Evolutionary conservation across 2,888 invertebrate species (phyloP).

Genomic region (Volucella bombylans): DNA sequence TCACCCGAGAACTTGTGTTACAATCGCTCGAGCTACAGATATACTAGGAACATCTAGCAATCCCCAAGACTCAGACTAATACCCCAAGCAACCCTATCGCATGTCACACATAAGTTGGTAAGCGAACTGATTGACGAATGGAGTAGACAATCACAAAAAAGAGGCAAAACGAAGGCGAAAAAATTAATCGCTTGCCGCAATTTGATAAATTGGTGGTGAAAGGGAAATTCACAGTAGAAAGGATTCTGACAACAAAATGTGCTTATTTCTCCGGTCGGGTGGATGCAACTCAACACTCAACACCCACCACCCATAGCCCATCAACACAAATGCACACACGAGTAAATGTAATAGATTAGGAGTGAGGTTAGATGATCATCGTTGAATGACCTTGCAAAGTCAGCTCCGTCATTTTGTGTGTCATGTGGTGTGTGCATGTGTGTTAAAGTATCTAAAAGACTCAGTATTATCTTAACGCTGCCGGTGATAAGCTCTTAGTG

Average conservation of each 20-base stretch:
- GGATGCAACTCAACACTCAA: slow-evolving; percentile 23
- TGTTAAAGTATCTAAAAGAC: slow-evolving; percentile 24
- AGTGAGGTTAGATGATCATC: slow-evolving; percentile 40
- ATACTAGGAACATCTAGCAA: slow-evolving; percentile 8
- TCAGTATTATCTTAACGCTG: slow-evolving; percentile 39
- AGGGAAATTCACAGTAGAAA: slow-evolving; percentile 50
- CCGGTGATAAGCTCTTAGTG: slow-evolving; percentile 41
- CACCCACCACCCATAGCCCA: not conserved
- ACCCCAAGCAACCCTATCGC: slow-evolving; percentile 1
- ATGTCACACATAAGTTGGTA: slow-evolving; percentile 20
- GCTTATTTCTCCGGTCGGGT: not conserved
- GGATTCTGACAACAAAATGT: slow-evolving; percentile 17
- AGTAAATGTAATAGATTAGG: slow-evolving; percentile 27
- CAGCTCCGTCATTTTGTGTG: slow-evolving; percentile 33
- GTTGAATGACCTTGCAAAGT: slow-evolving; percentile 60
- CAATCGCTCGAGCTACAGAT: not conserved
- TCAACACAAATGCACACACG: slow-evolving; percentile 14
- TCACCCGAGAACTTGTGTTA: slow-evolving; percentile 20
- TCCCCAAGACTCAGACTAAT: not conserved
- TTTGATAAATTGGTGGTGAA: slow-evolving; percentile 66
- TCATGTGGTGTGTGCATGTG: slow-evolving; percentile 15
- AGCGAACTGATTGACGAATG: slow-evolving; percentile 40
- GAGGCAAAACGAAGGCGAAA: slow-evolving; percentile 13
- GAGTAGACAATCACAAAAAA: slow-evolving; percentile 12
- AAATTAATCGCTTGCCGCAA: slow-evolving; percentile 62